Conservation (phyloP, 2,888 invertebrate species). For the Strigamia crassipes region DNA sequence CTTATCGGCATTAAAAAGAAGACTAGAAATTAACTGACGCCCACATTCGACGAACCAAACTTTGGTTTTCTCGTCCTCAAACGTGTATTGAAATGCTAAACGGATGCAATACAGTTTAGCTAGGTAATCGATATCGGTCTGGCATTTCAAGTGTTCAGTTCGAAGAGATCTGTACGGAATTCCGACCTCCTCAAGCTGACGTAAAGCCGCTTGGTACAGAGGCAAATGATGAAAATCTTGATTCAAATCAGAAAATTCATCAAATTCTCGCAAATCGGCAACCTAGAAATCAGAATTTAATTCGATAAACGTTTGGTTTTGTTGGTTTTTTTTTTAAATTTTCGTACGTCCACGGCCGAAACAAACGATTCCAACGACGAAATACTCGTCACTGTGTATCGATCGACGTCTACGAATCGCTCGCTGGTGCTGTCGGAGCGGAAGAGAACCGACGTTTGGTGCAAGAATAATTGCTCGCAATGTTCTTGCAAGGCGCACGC, state of each 20-base stretch:
- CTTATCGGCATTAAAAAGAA: conserved; percentile 86
- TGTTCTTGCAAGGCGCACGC: conserved; percentile 84
- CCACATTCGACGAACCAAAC: conserved; percentile 88
- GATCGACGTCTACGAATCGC: conserved; percentile 51
- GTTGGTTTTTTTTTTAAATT: conserved; percentile 43
- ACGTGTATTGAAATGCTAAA: conserved; percentile 79
- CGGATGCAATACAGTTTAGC: conserved; percentile 94
- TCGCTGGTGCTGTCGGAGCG: conserved; percentile 68
- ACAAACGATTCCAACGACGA: conserved; percentile 95
- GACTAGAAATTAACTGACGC: conserved; percentile 82
- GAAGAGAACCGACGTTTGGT: conserved; percentile 72
- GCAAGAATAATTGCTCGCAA: conserved; percentile 55
- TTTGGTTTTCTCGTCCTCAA: conserved; percentile 71
- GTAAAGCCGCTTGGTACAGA: conserved; percentile 82
- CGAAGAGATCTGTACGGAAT: conserved; percentile 70
- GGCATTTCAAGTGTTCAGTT: conserved; percentile 84
- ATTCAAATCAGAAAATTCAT: conserved; percentile 76
- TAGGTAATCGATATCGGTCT: conserved; percentile 89
- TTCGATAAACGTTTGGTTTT: no score
- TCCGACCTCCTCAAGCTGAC: conserved; percentile 75
- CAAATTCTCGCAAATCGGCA: conserved; percentile 85
- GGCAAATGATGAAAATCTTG: conserved; percentile 80
- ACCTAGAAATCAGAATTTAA: no score
- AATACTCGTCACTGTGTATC: conserved; percentile 65
- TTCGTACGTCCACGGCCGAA: conserved; percentile 80